phyloP scores from a whole-genome alignment of 2,888 invertebrate species.

The Drosophila austrosaltans region DNA sequence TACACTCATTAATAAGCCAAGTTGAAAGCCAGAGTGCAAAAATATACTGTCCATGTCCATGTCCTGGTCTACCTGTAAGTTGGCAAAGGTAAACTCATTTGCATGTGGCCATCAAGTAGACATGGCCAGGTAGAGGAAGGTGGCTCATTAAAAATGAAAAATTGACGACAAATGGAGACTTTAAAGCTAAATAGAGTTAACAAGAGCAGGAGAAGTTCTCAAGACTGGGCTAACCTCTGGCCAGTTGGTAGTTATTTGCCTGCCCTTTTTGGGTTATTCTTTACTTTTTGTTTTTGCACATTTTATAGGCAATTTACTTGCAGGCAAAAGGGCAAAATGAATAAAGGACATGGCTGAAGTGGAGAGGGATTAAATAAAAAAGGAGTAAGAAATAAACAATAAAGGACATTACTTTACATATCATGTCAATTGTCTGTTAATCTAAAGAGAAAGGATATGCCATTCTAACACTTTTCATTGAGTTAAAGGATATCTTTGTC shows the following conservation, averaged over 20 bases:
- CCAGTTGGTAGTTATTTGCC: constrained; percentile 5
- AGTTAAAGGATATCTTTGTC: neutral
- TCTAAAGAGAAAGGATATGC: neutral
- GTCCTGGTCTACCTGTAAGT: neutral
- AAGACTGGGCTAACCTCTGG: constrained; percentile 2
- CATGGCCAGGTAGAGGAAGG: constrained; percentile 31
- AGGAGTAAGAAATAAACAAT: neutral
- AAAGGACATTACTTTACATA: neutral
- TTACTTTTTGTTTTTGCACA: neutral
- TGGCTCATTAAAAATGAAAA: constrained; percentile 49
- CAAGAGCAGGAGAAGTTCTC: neutral
- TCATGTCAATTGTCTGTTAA: neutral
- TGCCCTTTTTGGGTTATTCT: neutral
- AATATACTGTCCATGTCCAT: constrained; percentile 23
- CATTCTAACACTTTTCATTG: too few relatives aligned
- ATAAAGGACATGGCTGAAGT: neutral
- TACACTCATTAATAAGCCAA: constrained; percentile 43
- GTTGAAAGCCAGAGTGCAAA: constrained; percentile 24
- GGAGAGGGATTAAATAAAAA: neutral
- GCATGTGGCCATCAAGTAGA: constrained; percentile 41
- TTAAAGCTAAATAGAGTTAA: constrained; percentile 19
- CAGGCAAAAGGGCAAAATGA: constrained; percentile 2
- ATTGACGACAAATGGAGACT: constrained; percentile 43
- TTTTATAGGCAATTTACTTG: constrained; percentile 9
- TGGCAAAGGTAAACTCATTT: constrained; percentile 25